Evolutionary conservation across 2,797 vertebrate species (phyloP).

Genomic region (Halcyon leucocephala): DNA sequence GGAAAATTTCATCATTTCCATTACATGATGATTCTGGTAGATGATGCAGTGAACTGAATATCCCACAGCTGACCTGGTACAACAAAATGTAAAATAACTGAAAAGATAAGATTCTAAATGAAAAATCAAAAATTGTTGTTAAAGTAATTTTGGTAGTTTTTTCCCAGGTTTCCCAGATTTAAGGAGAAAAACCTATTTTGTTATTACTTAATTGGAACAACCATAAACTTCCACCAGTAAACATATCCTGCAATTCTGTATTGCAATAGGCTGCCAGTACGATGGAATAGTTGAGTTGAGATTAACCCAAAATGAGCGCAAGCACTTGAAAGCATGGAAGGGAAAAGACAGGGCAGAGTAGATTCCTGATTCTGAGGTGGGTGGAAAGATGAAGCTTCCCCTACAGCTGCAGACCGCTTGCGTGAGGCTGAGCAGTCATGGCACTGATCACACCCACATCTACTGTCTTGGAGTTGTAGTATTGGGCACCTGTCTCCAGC

Average conservation of each 20-base stretch:
- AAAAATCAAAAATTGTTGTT: not conserved
- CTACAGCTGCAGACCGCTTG: not conserved
- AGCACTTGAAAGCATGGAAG: not conserved
- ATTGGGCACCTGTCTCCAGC: not conserved
- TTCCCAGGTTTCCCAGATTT: not conserved
- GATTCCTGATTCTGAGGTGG: not conserved
- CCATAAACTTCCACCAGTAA: not conserved
- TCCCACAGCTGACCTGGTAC: not conserved
- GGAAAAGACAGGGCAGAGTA: not conserved
- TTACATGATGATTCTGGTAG: not conserved
- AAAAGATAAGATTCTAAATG: not conserved
- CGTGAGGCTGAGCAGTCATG: not conserved
- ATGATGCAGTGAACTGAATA: not conserved
- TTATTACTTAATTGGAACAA: not conserved
- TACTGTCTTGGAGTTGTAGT: not conserved
- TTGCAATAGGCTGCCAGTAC: not conserved
- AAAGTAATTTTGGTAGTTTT: not conserved
- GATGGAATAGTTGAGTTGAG: not conserved
- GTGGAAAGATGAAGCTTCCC: not conserved
- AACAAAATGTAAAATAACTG: not conserved
- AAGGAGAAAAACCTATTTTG: not conserved
- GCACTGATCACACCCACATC: not conserved
- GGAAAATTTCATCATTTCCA: not conserved
- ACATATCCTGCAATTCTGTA: not conserved
- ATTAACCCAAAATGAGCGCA: not conserved